Evolutionary conservation across 2,113 vertebrate genomes (phyloP).

Genomic region (Nematolebias whitei): DNA sequence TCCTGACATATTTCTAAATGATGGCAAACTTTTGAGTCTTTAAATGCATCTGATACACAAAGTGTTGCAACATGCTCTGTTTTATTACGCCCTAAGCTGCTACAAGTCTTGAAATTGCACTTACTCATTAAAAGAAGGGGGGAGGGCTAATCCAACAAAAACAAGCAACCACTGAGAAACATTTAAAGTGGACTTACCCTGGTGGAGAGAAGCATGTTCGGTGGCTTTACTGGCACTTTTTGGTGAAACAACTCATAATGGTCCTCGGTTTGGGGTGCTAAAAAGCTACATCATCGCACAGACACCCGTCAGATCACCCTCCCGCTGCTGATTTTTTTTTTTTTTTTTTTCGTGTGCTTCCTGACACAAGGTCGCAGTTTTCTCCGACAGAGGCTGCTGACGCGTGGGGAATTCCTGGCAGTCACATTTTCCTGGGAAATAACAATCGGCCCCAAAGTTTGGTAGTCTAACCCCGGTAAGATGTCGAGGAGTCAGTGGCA

Average conservation of each 20-base stretch:
- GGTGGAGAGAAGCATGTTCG: slow-evolving; percentile 15
- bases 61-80: background rate
- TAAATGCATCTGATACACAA: background rate
- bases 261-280: slow-evolving; percentile 22
- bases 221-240: slow-evolving; percentile 5
- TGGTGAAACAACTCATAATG: slow-evolving; percentile 22
- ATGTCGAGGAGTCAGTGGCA: background rate
- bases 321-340: slow-evolving; percentile 43
- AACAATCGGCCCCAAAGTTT: slow-evolving; percentile 56
- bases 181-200: slow-evolving; percentile 47
- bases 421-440: slow-evolving; percentile 83
- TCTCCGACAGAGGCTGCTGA: slow-evolving; percentile 67
- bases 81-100: background rate
- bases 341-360: slow-evolving; percentile 25
- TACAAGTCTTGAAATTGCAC: background rate
- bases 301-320: slow-evolving; percentile 45
- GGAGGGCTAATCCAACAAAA: background rate
- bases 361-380: slow-evolving; percentile 72
- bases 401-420: slow-evolving; percentile 82
- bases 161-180: background rate
- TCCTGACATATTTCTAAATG: slow-evolving; percentile 30
- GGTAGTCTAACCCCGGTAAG: slow-evolving; percentile 8
- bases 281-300: slow-evolving; percentile 39
- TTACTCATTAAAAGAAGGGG: background rate
- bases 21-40: slow-evolving; percentile 1